These are phyloP conservation scores for Trisateles emortualis DNA, from an alignment of 2,888 invertebrate genomes.

Conservation along the genomic window DNA sequence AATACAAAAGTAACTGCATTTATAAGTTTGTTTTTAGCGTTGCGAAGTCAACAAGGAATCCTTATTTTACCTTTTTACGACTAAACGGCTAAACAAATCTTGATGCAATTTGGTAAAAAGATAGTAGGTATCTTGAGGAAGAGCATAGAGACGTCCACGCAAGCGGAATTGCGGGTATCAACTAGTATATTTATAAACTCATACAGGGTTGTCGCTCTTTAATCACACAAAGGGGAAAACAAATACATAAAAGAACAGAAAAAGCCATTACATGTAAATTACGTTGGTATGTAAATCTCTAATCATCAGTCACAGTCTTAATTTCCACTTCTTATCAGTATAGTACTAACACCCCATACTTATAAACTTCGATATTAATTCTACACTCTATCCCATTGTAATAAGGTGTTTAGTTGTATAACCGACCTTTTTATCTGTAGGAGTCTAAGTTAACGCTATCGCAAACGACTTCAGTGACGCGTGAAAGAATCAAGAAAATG, in stretches of 20 bases:
- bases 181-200: no score
- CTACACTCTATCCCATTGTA: neutral
- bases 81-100: no score
- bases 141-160: no score
- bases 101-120: no score
- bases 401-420: conserved; percentile 26
- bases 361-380: conserved; percentile 13
- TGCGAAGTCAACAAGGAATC: no score
- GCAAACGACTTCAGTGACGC: conserved; percentile 52
- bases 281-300: conserved; percentile 65
- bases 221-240: conserved; percentile 2
- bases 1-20: no score
- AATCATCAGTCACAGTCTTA: conserved; percentile 73
- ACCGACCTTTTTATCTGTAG: conserved; percentile 34
- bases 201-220: neutral
- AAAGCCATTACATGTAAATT: conserved; percentile 45
- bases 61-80: no score
- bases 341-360: conserved; percentile 54
- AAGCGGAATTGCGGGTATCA: no score
- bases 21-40: no score
- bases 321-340: conserved; percentile 69
- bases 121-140: no score
- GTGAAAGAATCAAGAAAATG: conserved; percentile 53
- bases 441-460: conserved; percentile 51
- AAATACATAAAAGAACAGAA: conserved; percentile 18